Evolutionary conservation across 2,797 vertebrate genomes (phyloP), one percentile per base, ranked within the genome.

Genomic region (Sebastes elongatus): DNA sequence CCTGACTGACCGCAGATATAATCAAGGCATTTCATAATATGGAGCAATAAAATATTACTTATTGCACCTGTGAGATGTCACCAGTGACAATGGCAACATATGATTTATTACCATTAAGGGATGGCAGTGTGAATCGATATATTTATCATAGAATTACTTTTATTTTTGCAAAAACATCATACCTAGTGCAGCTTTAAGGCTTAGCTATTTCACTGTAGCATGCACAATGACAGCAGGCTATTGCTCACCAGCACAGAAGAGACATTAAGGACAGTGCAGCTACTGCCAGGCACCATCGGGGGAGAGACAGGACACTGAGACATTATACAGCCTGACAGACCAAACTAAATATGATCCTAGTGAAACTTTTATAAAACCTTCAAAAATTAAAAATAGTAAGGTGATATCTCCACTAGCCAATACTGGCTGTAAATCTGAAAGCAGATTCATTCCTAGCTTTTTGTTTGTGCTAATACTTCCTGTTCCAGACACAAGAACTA

Each of bases 201-300:
- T 64, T 1, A 2, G 9, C 20, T 52, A 3, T 52, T 68, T 66
- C 38, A 30, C 59, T 33, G 20, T 1, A 55, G 67, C 85, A 81
- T 83, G 88, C 82, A 78, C 71, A 46, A 6, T 65, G 76, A 61
- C 80, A 67, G 62, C 74, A 27, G 33, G 74, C 67, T 23, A 5
- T 71, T 4, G 52, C 87, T 90, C 89, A 89, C 87, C 86, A 72
- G 8, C 68, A 82, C 59, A 79, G 70, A 7, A 1, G 76, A 78
- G 72, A 57, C 42, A 62, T 82, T 84, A 20, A 78, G 71, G 46
- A 27, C 64, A 28, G 74, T 7, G 61, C 53, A 55, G 81, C 65
- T 42, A 10, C 83, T 80, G 85, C 78, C 81, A 73, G 88, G 66
- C 88, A 85, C 77, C 33, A 32, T 13, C 61, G 0, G 23, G 71